Base-by-base conservation (phyloP, 2,797 vertebrate genomes). In the Eptatretus atami region DNA sequence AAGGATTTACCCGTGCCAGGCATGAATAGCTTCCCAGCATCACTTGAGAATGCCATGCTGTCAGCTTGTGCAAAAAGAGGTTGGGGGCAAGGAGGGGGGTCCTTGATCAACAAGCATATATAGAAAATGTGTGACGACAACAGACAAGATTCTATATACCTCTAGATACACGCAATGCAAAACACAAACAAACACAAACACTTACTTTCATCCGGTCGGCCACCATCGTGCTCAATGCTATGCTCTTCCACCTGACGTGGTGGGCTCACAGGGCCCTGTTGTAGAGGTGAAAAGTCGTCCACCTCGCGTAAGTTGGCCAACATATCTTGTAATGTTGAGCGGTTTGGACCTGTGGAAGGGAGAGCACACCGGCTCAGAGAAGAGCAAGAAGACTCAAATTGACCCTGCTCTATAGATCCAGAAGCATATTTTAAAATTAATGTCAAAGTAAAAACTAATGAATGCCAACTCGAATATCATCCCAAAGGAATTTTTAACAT, bases 311-410 rank as follows among this genome's bases (percentile, higher is more conserved):
- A 80, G 73, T 94, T 98, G 70, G 88, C 92, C 79, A 98, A 74
- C 92, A 98, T 96, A 73, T 98, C 90, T 78, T 98, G 92, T 63
- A 98, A 82, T 73, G 93, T 96, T 69, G 88, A 95, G 72, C 88
- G 79, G 77, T 95, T 98, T 64, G 92, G 92, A 70, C 92, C 92
- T 96, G 57, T 24, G 15, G 12, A n/a, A 61, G 24, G 57, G 15
- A 61, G 15, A 60, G 24, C 57, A 24, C 57, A n/a, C 31, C 4
- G 31, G 31, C 31, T 44, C 31, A 44, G 31, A 44, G 31, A 44
- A 44, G 31, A 44, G 31, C 4, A 3, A 44, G 31, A 44, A 44
- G 31, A 44, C 31, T 8, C 31, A 44, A 44, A 44, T 44, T 44
- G 31, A 44, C 31, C 6, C 6, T 44, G 31, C 31, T 44, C 31